Base-by-base conservation (phyloP, 2,888 invertebrate species). In the Drosophila hamatofila region DNA sequence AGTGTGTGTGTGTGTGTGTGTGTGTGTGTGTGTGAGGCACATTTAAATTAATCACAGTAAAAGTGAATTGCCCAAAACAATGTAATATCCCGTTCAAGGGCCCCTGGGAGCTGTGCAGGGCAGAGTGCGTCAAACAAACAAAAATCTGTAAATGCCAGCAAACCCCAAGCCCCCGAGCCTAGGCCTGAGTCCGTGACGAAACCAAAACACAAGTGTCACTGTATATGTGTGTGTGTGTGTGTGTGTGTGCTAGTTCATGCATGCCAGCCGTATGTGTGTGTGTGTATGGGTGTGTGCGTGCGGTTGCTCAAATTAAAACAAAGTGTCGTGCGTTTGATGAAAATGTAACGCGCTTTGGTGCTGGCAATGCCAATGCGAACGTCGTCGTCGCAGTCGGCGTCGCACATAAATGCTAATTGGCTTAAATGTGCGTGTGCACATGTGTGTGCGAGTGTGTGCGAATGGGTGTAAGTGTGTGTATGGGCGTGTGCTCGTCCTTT, bases 251-350 rank as follows among this genome's bases (percentile, higher is more conserved):
- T 52, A 54, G 68, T 67, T 74, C 68, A 74, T 68, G 67, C 62
- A 62, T 67, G 73, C 57, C 14, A 57, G 62, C 75, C 52, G 49
- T 63, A 42, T 33, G 49, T 61, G 71, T 27, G 56, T 37, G 46
- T 57, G 64, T 68, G 63, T 68, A 37, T 59, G 64, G 46, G 54
- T 81, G 74, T 69, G 76, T 75, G 88, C 72, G 89, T 79, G 84
- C 69, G 84, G 88, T 84, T 81, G 85, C 83, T 85, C 79, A 86
- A 86, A 86, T 86, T 86, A 89, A 86, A 86, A 86, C 90, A 86
- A 89, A 86, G 86, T 86, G 90, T 89, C 90, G 83, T 86, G 90
- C 81, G 83, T 86, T 89, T 86, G 88, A 86, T 89, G 86, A 89
- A 86, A 86, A 88, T 88, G 90, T 89, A 85, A 86, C 85, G 88